Evolutionary conservation across 1,140 invertebrate genomes (phyloP).

Genomic region (Elysia chlorotica): DNA sequence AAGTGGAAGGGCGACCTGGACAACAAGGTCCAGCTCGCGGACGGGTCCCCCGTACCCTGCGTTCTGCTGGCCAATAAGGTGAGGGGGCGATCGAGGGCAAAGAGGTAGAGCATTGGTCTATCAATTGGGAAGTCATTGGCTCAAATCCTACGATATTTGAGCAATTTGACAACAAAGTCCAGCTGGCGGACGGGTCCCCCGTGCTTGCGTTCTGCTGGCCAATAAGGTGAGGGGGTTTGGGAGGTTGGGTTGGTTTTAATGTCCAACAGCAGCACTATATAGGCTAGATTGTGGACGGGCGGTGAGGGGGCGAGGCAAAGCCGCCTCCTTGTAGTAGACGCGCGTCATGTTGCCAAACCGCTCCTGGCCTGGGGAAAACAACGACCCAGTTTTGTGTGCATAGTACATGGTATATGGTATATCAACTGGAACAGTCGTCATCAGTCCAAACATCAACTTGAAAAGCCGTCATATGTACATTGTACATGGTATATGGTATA

Average conservation of each 20-base stretch:
- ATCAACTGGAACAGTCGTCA: too few relatives aligned
- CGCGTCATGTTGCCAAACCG: constrained; percentile 99
- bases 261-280: too few relatives aligned
- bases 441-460: too few relatives aligned
- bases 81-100: too few relatives aligned
- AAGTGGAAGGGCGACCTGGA: constrained; percentile 99
- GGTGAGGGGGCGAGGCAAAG: background rate
- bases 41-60: constrained; percentile 93
- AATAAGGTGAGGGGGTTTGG: constrained; percentile 79
- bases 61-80: constrained; percentile 97
- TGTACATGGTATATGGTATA: too few relatives aligned
- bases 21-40: constrained; percentile 91
- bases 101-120: too few relatives aligned
- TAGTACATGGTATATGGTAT: too few relatives aligned
- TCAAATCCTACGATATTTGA: too few relatives aligned
- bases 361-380: constrained; percentile 78
- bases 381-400: background rate
- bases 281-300: too few relatives aligned
- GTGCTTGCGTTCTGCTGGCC: constrained; percentile 93
- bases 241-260: too few relatives aligned
- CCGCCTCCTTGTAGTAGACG: constrained; percentile 99
- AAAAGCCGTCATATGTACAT: too few relatives aligned
- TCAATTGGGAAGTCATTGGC: too few relatives aligned
- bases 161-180: constrained; percentile 97
- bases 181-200: constrained; percentile 87